Evolutionary conservation across 2,113 vertebrate genomes (phyloP).

Genomic region (Nycticorax nycticorax): DNA sequence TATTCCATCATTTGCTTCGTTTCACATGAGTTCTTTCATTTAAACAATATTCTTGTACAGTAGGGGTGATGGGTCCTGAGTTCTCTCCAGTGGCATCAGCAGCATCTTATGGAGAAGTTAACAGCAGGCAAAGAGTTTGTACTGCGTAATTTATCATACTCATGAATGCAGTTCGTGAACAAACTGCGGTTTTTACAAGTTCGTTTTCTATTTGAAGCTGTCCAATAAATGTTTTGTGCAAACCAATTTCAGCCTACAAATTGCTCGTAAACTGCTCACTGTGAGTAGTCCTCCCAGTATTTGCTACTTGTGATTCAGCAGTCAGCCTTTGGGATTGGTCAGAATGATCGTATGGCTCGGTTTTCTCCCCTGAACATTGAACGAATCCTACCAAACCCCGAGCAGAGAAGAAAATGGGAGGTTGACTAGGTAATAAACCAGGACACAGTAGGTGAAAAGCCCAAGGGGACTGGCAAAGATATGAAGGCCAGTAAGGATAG

Average conservation of each 20-base stretch:
- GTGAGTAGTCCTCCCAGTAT: background rate
- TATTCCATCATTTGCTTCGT: constrained; percentile 39
- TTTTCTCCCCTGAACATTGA: background rate
- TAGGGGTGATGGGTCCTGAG: background rate
- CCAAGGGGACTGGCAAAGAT: background rate
- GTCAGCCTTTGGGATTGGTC: background rate
- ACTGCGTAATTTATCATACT: background rate
- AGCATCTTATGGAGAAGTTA: constrained; percentile 16
- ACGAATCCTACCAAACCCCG: background rate
- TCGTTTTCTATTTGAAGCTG: constrained; percentile 35
- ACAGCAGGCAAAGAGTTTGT: background rate
- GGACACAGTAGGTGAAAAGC: background rate
- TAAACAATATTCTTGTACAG: constrained; percentile 50
- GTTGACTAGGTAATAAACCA: background rate
- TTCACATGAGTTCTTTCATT: constrained; percentile 61
- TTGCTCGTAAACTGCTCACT: constrained; percentile 23
- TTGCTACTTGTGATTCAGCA: background rate
- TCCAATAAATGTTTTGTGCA: constrained; percentile 56
- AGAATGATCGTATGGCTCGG: background rate
- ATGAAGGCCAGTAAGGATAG: background rate
- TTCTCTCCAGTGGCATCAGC: constrained; percentile 14
- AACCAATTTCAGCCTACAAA: constrained; percentile 53
- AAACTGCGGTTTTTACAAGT: constrained; percentile 48
- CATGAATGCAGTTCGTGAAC: constrained; percentile 31
- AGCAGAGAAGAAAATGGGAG: background rate